Conservation (phyloP, 2,888 invertebrate species). For the Drepana falcataria region DNA sequence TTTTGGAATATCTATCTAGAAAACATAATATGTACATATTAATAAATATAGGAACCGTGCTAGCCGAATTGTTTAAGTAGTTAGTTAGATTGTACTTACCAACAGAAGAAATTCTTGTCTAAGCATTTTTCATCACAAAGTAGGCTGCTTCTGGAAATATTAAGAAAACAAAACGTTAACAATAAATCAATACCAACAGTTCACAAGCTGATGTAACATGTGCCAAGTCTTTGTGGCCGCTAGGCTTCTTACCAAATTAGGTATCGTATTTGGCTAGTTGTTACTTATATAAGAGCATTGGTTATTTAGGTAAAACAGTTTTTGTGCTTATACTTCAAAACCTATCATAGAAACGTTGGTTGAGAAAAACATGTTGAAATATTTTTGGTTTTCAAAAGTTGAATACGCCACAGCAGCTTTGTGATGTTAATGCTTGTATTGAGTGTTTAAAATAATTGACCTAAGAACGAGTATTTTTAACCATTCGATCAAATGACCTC, state of each 20-base stretch:
- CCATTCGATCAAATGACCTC: not conserved
- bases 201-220: not conserved
- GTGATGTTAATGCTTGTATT: too few relatives aligned
- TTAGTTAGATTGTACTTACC: conserved; percentile 41
- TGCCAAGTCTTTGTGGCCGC: not conserved
- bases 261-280: not conserved
- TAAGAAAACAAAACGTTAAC: conserved; percentile 1
- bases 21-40: too few relatives aligned
- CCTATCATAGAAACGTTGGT: not conserved
- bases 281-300: not conserved
- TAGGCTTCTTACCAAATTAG: not conserved
- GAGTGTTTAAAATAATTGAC: too few relatives aligned
- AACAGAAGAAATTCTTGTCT: conserved; percentile 58
- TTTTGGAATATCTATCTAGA: too few relatives aligned
- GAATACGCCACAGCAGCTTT: too few relatives aligned
- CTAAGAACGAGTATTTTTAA: too few relatives aligned
- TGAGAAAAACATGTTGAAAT: not conserved
- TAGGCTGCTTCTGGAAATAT: conserved; percentile 34
- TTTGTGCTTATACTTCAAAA: not conserved
- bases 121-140: conserved; percentile 68
- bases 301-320: not conserved
- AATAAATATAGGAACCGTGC: too few relatives aligned
- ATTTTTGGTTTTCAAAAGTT: not conserved
- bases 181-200: too few relatives aligned
- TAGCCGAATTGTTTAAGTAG: too few relatives aligned